Conservation (phyloP, 2,797 vertebrate genomes). For the Octomys mimax region DNA sequence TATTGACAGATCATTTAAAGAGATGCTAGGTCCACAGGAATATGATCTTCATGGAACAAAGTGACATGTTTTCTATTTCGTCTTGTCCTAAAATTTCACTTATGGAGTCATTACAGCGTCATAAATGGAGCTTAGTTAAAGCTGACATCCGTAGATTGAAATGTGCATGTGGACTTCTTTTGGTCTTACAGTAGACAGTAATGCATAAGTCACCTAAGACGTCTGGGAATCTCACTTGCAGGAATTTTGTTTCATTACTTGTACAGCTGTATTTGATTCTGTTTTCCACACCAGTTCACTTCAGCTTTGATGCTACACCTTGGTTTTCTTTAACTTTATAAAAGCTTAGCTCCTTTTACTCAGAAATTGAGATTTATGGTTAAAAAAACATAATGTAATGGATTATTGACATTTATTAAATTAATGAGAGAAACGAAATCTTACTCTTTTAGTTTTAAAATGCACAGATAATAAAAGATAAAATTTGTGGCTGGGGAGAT, state of each 20-base stretch:
- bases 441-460: neutral
- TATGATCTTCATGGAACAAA: neutral
- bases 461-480: neutral
- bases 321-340: neutral
- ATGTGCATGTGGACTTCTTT: neutral
- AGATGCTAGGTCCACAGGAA: neutral
- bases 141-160: neutral
- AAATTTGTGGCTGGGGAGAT: neutral
- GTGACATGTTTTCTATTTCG: neutral
- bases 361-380: neutral
- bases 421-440: neutral
- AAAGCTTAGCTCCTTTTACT: neutral
- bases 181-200: neutral
- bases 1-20: neutral
- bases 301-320: neutral
- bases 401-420: neutral
- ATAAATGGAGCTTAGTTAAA: neutral
- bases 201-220: neutral
- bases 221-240: neutral
- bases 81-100: neutral
- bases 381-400: neutral
- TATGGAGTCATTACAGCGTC: neutral
- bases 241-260: neutral
- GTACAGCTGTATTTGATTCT: neutral
- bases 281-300: neutral